Percentiles rank a stretch among this genome's conserved stretches.
These are phyloP conservation scores for Meloidogyne chitwoodi DNA, from an alignment of 1,140 invertebrate species.

Conservation along the genomic window DNA sequence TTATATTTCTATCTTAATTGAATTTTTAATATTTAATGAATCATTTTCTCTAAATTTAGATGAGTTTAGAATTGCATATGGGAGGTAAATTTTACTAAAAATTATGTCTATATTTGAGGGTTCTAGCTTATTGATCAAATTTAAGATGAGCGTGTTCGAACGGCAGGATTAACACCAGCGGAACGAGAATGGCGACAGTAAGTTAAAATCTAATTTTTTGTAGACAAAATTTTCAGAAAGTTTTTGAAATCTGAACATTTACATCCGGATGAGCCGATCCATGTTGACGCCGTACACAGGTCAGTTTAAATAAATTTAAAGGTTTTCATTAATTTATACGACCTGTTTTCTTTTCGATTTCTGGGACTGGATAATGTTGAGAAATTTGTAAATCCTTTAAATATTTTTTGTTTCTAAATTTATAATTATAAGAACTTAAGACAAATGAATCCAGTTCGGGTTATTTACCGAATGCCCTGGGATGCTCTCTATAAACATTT, in stretches of 20 bases:
- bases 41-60: not conserved
- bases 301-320: not conserved
- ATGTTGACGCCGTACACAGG: slow-evolving; percentile 20
- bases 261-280: slow-evolving; percentile 57
- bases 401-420: not conserved
- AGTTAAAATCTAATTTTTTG: slow-evolving; percentile 4
- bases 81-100: not conserved
- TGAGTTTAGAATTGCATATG: slow-evolving; percentile 17
- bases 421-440: slow-evolving; percentile 15
- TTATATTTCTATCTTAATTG: slow-evolving; percentile 23
- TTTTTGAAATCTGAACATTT: slow-evolving; percentile 55
- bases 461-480: slow-evolving; percentile 53
- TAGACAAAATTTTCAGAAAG: slow-evolving; percentile 42
- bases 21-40: not conserved
- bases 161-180: slow-evolving; percentile 47
- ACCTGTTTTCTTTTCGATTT: too few species aligned
- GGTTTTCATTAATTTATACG: too few species aligned
- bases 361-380: not conserved
- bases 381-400: not conserved
- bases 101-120: not conserved
- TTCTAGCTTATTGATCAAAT: not conserved
- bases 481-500: slow-evolving; percentile 54
- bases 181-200: slow-evolving; percentile 57
- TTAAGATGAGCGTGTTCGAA: slow-evolving; percentile 51
- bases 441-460: slow-evolving; percentile 54